Conservation (phyloP, 30 jellyfish, hydroid and myxozoan genomes). For the Cassiopea andromeda region DNA sequence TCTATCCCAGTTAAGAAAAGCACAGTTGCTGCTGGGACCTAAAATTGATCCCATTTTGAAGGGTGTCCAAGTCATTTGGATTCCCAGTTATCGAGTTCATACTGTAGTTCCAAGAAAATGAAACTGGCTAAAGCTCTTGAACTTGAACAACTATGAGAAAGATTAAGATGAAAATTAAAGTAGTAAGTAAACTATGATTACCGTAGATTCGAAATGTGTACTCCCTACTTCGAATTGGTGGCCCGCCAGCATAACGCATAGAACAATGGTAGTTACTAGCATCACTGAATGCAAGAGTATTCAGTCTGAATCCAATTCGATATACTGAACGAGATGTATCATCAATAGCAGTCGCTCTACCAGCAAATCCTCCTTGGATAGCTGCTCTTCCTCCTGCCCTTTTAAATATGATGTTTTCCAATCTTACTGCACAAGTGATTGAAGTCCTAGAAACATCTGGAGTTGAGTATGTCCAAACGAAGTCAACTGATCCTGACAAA, state of each 20-base stretch:
- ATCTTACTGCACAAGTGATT: not conserved
- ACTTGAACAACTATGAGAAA: too few species aligned
- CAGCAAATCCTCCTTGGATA: not conserved
- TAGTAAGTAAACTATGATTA: not conserved
- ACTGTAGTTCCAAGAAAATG: too few species aligned
- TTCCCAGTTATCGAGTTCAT: too few species aligned
- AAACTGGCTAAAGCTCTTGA: too few species aligned
- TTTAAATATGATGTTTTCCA: not conserved
- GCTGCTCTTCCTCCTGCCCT: not conserved
- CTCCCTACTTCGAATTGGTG: not conserved
- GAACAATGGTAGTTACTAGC: not conserved
- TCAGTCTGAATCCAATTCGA: constrained; percentile 3
- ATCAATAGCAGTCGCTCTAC: constrained; percentile 9
- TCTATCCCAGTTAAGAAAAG: too few species aligned
- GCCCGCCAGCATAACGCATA: not conserved
- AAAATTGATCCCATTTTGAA: too few species aligned
- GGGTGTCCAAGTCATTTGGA: too few species aligned
- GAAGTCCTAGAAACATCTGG: not conserved
- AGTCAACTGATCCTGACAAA: not conserved
- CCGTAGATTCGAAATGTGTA: constrained; percentile 6
- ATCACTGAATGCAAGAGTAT: not conserved
- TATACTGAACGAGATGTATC: not conserved
- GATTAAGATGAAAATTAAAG: too few species aligned
- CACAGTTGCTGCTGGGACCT: too few species aligned
- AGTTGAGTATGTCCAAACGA: not conserved